phyloP scores from a whole-genome alignment of 2,888 invertebrate genomes.

The Drosophila colorata region DNA sequence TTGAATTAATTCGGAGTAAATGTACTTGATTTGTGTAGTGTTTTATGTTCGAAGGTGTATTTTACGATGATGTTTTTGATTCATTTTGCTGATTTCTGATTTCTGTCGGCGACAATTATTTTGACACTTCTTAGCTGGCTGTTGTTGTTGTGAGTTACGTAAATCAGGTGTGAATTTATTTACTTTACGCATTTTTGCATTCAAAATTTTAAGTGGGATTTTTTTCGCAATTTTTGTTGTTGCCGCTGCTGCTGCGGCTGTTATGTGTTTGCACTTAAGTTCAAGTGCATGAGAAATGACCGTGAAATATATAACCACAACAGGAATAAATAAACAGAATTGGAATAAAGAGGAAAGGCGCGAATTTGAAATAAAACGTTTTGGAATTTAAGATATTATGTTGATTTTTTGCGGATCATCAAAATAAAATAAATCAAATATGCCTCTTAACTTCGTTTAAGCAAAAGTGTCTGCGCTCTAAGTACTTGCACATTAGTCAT shows the following conservation, averaged over 20 bases:
- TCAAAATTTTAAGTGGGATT: conserved; percentile 49
- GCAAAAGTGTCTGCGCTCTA: conserved; percentile 41
- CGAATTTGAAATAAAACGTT: neutral
- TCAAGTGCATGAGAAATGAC: conserved; percentile 69
- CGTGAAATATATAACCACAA: conserved; percentile 60
- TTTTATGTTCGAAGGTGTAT: conserved; percentile 35
- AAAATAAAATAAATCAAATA: neutral
- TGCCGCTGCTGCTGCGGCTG: neutral
- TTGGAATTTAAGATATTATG: neutral
- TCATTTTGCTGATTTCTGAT: conserved; percentile 65
- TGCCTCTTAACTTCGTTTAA: neutral
- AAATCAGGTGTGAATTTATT: conserved; percentile 75
- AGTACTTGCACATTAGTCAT: conserved; percentile 31
- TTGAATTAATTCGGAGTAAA: conserved; percentile 45
- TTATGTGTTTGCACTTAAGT: conserved; percentile 44
- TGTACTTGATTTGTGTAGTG: conserved; percentile 32
- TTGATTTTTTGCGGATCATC: neutral
- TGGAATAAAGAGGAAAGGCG: conserved; percentile 1
- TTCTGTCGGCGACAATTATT: conserved; percentile 65
- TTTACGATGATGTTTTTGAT: conserved; percentile 50
- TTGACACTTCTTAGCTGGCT: conserved; percentile 64
- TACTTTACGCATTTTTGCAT: conserved; percentile 66
- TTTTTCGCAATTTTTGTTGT: conserved; percentile 10
- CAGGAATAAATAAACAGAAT: conserved; percentile 32
- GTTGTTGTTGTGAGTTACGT: conserved; percentile 58